Conservation (phyloP, 2,113 vertebrate genomes). For the Serilophus lunatus region DNA sequence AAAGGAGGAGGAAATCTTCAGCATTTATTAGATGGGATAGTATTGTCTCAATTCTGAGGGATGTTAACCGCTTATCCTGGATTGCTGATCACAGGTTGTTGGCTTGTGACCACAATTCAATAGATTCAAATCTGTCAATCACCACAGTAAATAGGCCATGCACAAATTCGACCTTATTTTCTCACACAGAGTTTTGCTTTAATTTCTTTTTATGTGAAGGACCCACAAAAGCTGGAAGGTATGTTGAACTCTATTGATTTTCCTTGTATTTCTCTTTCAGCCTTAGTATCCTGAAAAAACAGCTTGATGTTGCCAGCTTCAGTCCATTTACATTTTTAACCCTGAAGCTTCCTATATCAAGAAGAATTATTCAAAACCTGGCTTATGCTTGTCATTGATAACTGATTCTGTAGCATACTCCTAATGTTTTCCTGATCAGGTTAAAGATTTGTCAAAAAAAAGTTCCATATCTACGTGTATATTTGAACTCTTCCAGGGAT, state of each 20-base stretch:
- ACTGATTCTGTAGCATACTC: background rate
- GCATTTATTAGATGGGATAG: background rate
- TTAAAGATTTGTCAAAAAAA: slow-evolving; percentile 17
- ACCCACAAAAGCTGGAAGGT: background rate
- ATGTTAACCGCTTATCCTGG: background rate
- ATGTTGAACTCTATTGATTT: background rate
- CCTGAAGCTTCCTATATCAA: background rate
- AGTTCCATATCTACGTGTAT: rapidly evolving
- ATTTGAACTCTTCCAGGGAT: background rate
- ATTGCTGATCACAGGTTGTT: slow-evolving; percentile 17
- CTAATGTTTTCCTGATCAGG: background rate
- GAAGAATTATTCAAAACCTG: background rate
- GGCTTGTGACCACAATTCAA: slow-evolving; percentile 51
- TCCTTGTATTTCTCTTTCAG: slow-evolving; percentile 17
- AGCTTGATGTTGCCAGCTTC: background rate
- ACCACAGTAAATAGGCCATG: slow-evolving; percentile 22
- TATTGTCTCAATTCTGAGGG: background rate
- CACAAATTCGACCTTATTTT: slow-evolving; percentile 21
- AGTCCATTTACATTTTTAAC: background rate
- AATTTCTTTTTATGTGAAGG: slow-evolving; percentile 18
- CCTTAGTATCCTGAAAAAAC: background rate
- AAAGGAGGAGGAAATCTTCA: background rate
- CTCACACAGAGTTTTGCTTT: background rate
- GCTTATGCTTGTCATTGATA: background rate
- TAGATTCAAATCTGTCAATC: slow-evolving; percentile 61